Conservation (phyloP, 1,140 invertebrate species). For the Hydropsyche tenuis region DNA sequence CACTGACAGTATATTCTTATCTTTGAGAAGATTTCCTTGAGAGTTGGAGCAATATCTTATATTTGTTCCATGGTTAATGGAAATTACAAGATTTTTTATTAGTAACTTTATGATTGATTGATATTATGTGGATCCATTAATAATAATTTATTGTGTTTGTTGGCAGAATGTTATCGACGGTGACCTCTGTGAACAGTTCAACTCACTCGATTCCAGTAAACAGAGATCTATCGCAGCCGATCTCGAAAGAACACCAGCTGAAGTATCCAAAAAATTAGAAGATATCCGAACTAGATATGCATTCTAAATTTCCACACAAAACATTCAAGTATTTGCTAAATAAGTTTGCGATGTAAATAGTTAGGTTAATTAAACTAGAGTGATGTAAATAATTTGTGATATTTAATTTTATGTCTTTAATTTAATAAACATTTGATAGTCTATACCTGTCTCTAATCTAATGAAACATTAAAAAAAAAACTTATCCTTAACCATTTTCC, state of each 20-base stretch:
- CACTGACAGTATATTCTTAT: slow-evolving; percentile 19
- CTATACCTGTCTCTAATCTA: too few species aligned
- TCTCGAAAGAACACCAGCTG: slow-evolving; percentile 91
- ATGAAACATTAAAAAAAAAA: too few species aligned
- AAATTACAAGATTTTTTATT: slow-evolving; percentile 43
- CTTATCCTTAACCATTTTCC: too few species aligned
- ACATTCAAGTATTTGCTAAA: slow-evolving; percentile 28
- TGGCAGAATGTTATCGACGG: slow-evolving; percentile 96
- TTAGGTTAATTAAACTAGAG: neutral
- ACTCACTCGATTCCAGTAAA: slow-evolving; percentile 91
- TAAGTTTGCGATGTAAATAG: neutral
- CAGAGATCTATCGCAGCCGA: slow-evolving; percentile 96
- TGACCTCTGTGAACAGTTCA: slow-evolving; percentile 98
- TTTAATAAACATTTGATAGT: too few species aligned
- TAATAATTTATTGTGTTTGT: slow-evolving; percentile 35
- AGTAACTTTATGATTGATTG: slow-evolving; percentile 31
- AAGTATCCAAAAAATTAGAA: slow-evolving; percentile 96
- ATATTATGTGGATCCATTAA: neutral
- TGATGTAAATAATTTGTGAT: too few species aligned
- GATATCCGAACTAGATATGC: slow-evolving; percentile 94
- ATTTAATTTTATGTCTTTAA: too few species aligned
- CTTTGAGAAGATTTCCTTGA: slow-evolving; percentile 43
- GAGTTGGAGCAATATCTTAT: slow-evolving; percentile 44
- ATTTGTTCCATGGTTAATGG: slow-evolving; percentile 44
- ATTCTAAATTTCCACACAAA: slow-evolving; percentile 72